phyloP scores from a whole-genome alignment of 2,888 invertebrate genomes.

The Apamea monoglypha region DNA sequence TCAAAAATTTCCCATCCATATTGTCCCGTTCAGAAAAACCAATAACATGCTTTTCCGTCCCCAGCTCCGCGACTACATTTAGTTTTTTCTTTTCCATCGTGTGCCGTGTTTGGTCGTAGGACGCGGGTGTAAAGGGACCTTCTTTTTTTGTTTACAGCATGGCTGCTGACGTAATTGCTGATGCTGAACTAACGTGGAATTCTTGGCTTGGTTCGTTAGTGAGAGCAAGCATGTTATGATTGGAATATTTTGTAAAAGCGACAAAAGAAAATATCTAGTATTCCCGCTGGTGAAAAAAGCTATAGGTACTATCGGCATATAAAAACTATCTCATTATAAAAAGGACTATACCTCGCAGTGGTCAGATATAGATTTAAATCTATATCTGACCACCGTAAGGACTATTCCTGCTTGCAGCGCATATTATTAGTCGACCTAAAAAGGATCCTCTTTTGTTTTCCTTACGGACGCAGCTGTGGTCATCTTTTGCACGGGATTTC shows the following conservation, averaged over 20 bases:
- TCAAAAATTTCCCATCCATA: not conserved
- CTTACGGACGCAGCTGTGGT: too few relatives aligned
- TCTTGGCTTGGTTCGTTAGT: conserved; percentile 26
- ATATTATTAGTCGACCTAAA: too few relatives aligned
- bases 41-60: not conserved
- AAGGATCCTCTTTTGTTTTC: too few relatives aligned
- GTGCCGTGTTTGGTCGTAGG: conserved; percentile 22
- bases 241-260: conserved; percentile 6
- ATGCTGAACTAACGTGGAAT: conserved; percentile 19
- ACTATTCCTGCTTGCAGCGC: too few relatives aligned
- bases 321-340: too few relatives aligned
- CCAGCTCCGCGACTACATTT: conserved; percentile 3
- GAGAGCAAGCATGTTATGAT: not conserved
- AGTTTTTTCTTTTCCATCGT: conserved; percentile 27
- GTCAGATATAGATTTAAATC: too few relatives aligned
- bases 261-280: not conserved
- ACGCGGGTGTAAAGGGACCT: not conserved
- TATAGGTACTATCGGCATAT: not conserved
- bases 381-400: too few relatives aligned
- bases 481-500: too few relatives aligned
- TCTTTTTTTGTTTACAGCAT: conserved; percentile 25
- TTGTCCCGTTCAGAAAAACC: not conserved
- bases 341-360: too few relatives aligned
- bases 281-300: not conserved
- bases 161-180: conserved; percentile 25